phyloP scores from a whole-genome alignment of 1,140 invertebrate genomes.

The Neotoxoptera formosana region DNA sequence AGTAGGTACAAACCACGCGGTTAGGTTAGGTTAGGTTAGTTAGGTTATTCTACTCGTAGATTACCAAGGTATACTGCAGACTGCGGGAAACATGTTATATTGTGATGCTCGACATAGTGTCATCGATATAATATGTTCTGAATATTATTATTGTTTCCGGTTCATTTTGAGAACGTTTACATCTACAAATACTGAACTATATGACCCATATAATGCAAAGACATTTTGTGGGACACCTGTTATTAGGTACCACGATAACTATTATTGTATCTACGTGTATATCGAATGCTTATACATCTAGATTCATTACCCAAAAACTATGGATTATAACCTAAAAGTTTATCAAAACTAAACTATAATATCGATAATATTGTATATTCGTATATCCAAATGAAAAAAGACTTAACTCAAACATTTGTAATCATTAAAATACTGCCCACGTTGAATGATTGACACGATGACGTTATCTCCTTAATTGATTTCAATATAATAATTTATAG shows the following conservation, averaged over 20 bases:
- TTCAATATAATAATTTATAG: neutral
- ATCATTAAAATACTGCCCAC: neutral
- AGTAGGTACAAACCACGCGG: neutral
- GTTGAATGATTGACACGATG: neutral
- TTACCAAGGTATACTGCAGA: neutral
- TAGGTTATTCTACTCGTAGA: too few species aligned
- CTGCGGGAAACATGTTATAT: neutral
- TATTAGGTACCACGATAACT: neutral
- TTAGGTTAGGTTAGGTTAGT: too few species aligned
- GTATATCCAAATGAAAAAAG: neutral
- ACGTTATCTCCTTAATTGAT: neutral
- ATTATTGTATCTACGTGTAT: neutral
- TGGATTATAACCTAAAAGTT: neutral
- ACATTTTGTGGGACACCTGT: neutral
- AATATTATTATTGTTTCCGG: neutral
- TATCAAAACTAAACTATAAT: neutral
- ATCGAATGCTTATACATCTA: neutral
- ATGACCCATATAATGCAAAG: neutral
- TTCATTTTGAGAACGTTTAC: too few species aligned
- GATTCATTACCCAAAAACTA: neutral
- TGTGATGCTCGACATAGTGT: neutral
- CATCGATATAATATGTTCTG: neutral
- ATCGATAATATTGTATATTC: too few species aligned
- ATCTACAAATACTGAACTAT: neutral
- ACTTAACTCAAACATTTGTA: neutral